Base-by-base conservation (phyloP, 2,888 invertebrate species). In the Cloeon dipterum region DNA sequence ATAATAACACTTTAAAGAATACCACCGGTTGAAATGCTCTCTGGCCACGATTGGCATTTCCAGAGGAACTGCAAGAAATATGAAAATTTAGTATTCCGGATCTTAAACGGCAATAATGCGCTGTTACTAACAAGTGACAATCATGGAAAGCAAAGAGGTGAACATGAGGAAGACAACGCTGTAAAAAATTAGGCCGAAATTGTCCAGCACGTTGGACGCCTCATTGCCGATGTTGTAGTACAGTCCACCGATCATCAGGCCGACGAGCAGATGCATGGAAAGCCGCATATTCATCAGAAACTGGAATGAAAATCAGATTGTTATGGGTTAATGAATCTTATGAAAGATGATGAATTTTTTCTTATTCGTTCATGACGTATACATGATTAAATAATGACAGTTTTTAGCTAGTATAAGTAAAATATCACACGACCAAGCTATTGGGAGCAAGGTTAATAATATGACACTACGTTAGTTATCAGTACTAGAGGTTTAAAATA, bases 121-220 rank as follows among this genome's bases (percentile, higher is more conserved):
- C n/a, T n/a, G n/a, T n/a, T n/a, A 72, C 85, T 81, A 65, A 93
- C 93, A 91, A 44, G 77, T 79, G 20, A 91, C 71, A 33, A 82
- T 70, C 39, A 86, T 79, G 11, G 86, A 74, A 59, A 83, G 89
- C 55, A 91, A 83, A 1, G 93, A 81, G 5, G 85, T 88, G 54
- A 85, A 86, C 79, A 91, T 88, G 37, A 91, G 66, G 56, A 93
- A 94, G 70, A 94, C 77, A 36, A 88, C 69, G 42, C 78, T 76
- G 59, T 88, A 93, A 62, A 86, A 91, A 20, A 89, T 63, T 51
- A 79, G 81, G 51, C 82, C 83, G 50, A 78, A 81, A 54, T 85
- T 94, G 53, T 86, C 77, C 43, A 76, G 62, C 14, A 77, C 73
- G 53, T 82, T 71, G 37, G 68, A 67, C 0, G 85, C 89, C 47